Base-by-base conservation (phyloP, 1,140 invertebrate genomes). In the Drosophila nigrodunni region DNA sequence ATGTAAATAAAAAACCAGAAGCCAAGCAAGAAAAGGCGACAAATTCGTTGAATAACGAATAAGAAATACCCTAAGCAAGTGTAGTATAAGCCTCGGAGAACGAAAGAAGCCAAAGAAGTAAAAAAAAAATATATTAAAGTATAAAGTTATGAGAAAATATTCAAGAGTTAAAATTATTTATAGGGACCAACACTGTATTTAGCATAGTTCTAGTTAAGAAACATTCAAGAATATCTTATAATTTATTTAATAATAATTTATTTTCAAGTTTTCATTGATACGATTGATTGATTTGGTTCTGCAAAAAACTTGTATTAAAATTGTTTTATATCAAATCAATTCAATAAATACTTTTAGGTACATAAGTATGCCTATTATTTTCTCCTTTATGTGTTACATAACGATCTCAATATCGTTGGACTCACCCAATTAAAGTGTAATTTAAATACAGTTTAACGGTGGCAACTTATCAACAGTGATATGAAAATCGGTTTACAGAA, bases 1-100 rank as follows among this genome's bases (percentile, higher is more conserved):
- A 77, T 82, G 82, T 86, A 86, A 86, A 87, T 87, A 86, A 86
- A 55, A 67, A 46, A 61, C 54, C 62, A 78, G 37, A 78, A 54
- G 52, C 47, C 57, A 50, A 21, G 50, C 6, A 35, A 13, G 44
- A 74, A 49, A 39, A 43, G 21, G 0, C 13, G 10, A 15, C 13
- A 54, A 69, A 21, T 5, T 39, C 13, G 13, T 13, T 15, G 15
- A 25, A 60, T 18, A 46, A 57, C 50, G 50, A 54, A 54, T 15
- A 9, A 2, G 9, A 15, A 37, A 54, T 37, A 54, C 50, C n/a
- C 50, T 54, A 3, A 1, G 3, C 8, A 10, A 7, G 2, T 13
- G 2, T 46, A 0, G 18, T 18, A 18, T 18, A 18, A 18, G 18
- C 18, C 18, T 18, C 18, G 18, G 18, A 2, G 18, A 10, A 10